Evolutionary conservation across 1,140 invertebrate genomes (phyloP).

Genomic region (Drosophila cardini): DNA sequence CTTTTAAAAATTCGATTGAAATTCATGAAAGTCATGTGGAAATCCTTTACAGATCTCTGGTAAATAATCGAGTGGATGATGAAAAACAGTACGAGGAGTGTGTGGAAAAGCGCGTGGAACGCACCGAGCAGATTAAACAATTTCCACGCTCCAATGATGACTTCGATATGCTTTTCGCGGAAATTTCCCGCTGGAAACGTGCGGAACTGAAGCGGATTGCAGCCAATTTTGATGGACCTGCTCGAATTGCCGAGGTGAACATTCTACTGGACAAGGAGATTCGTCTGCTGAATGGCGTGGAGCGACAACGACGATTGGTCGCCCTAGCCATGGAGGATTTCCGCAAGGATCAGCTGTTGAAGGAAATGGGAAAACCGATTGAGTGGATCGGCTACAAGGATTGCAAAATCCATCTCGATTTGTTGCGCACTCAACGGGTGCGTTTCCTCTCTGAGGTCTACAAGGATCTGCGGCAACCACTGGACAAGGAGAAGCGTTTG

Average conservation of each 20-base stretch:
- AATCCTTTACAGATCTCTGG: conserved; percentile 52
- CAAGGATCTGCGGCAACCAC: conserved; percentile 75
- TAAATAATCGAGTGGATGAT: conserved; percentile 65
- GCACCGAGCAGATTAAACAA: conserved; percentile 85
- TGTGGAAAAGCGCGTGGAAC: conserved; percentile 64
- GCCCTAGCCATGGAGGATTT: conserved; percentile 83
- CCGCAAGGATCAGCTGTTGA: conserved; percentile 84
- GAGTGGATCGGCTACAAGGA: conserved; percentile 86
- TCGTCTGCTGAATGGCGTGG: conserved; percentile 86
- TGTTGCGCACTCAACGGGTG: conserved; percentile 87
- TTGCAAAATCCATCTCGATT: conserved; percentile 86
- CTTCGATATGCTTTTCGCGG: conserved; percentile 86
- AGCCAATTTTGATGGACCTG: conserved; percentile 85
- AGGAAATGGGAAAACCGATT: conserved; percentile 86
- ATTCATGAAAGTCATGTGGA: background rate
- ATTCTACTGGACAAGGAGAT: conserved; percentile 87
- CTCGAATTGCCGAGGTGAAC: conserved; percentile 86
- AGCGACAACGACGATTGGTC: conserved; percentile 83
- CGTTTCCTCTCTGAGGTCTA: conserved; percentile 86
- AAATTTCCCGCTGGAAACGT: conserved; percentile 86
- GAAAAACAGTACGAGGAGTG: conserved; percentile 62
- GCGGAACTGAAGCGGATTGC: conserved; percentile 85
- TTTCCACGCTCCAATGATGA: conserved; percentile 86
- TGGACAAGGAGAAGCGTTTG: conserved; percentile 59
- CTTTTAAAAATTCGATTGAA: no score